Conservation (phyloP, 2,888 invertebrate genomes). For the Helobdella robusta region DNA sequence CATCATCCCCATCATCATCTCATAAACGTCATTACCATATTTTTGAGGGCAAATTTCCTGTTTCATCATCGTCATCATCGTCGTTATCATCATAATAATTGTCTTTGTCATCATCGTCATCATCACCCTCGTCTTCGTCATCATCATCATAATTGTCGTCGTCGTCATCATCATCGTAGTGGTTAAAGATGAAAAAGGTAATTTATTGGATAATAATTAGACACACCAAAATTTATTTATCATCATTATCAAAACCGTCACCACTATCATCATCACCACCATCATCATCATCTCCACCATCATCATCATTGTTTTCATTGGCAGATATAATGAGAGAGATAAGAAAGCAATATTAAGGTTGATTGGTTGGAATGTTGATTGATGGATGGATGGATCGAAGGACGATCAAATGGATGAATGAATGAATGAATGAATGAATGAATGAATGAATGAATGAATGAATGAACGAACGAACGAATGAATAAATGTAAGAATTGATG, state of each 20-base stretch:
- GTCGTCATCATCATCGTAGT: slow-evolving; percentile 15
- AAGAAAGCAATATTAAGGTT: not conserved
- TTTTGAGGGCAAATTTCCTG: not conserved
- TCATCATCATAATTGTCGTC: slow-evolving; percentile 11
- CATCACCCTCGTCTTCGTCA: slow-evolving; percentile 19
- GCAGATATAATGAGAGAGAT: not conserved
- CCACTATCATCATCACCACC: slow-evolving; percentile 5
- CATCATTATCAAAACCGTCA: slow-evolving; percentile 10
- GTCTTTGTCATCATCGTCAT: not conserved
- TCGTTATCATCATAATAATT: slow-evolving; percentile 10
- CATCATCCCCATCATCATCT: too few relatives aligned
- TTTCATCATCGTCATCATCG: slow-evolving; percentile 11
- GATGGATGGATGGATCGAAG: not conserved
- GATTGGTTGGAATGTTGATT: not conserved
- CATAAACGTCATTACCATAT: not conserved
- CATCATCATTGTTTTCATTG: not conserved
- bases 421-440: not conserved
- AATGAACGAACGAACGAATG: too few relatives aligned
- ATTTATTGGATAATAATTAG: not conserved
- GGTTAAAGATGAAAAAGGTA: not conserved
- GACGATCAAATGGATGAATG: too few relatives aligned
- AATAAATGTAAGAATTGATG: too few relatives aligned
- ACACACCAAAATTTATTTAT: not conserved
- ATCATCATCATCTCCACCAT: slow-evolving; percentile 16
- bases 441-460: not conserved